Conservation (phyloP, 2,797 vertebrate species). For the Rachycentron canadum region DNA sequence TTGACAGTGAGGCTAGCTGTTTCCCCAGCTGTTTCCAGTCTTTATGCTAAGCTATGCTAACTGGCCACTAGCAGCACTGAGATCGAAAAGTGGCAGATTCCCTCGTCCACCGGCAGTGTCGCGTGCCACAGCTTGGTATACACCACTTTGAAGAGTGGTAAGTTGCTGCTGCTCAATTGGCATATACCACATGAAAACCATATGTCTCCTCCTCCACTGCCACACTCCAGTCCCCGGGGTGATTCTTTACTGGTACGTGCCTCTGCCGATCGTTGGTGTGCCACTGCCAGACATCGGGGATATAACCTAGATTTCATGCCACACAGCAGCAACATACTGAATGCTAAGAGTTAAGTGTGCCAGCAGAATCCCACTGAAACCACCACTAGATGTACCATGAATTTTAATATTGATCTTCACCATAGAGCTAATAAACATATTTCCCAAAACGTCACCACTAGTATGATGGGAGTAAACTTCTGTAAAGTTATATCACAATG, state of each 20-base stretch:
- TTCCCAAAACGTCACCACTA: too few species aligned
- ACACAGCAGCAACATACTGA: too few species aligned
- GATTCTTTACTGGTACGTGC: too few species aligned
- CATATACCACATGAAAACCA: neutral
- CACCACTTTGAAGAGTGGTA: neutral
- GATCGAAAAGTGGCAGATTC: neutral
- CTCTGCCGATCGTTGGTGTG: too few species aligned
- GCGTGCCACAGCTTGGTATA: neutral
- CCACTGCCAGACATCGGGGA: too few species aligned
- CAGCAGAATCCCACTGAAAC: too few species aligned
- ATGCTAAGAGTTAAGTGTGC: too few species aligned
- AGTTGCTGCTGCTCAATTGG: neutral
- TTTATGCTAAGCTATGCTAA: neutral
- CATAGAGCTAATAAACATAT: too few species aligned
- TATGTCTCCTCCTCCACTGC: neutral
- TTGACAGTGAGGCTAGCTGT: neutral
- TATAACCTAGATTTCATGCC: too few species aligned
- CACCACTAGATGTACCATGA: too few species aligned
- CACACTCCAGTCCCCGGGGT: neutral
- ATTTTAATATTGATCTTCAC: too few species aligned
- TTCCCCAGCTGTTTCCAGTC: neutral
- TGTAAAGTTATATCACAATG: neutral
- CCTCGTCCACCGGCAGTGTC: neutral
- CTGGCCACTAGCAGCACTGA: neutral
- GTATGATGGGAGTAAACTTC: neutral